phyloP scores from a whole-genome alignment of 2,113 vertebrate genomes.

The Tenebrosternarchus preto region DNA sequence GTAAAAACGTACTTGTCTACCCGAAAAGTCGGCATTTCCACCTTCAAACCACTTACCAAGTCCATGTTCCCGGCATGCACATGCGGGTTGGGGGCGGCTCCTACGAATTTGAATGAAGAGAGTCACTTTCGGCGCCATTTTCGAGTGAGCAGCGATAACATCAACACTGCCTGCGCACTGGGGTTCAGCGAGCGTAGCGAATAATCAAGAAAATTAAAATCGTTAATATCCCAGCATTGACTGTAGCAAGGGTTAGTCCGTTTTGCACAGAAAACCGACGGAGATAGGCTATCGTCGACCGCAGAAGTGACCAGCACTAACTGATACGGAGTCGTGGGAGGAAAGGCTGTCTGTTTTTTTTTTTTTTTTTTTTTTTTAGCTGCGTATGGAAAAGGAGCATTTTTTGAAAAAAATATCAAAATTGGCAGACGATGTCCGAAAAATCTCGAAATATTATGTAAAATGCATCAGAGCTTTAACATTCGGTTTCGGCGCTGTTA shows the following conservation, averaged over 20 bases:
- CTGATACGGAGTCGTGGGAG: slow-evolving; percentile 22
- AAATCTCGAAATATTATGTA: slow-evolving; percentile 47
- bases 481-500: background rate
- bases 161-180: slow-evolving; percentile 70
- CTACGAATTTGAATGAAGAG: slow-evolving; percentile 97
- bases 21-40: slow-evolving; percentile 22
- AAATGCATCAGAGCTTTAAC: slow-evolving; percentile 18
- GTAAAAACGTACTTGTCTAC: background rate
- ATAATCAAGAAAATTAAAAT: background rate
- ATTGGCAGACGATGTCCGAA: slow-evolving; percentile 25
- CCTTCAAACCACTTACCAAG: slow-evolving; percentile 47
- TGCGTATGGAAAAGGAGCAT: slow-evolving; percentile 32
- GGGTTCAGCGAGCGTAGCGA: slow-evolving; percentile 1
- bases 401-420: slow-evolving; percentile 49
- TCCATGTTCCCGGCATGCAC: slow-evolving; percentile 76
- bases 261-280: background rate
- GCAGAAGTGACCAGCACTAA: background rate
- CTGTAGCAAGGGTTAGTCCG: no score
- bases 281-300: background rate
- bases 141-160: slow-evolving; percentile 88
- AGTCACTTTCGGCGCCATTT: slow-evolving; percentile 98
- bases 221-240: no score
- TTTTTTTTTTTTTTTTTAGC: slow-evolving; percentile 28
- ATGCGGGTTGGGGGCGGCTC: slow-evolving; percentile 80
- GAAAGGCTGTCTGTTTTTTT: slow-evolving; percentile 33